phyloP scores from a whole-genome alignment of 2,113 vertebrate genomes.

The Chunga burmeisteri region DNA sequence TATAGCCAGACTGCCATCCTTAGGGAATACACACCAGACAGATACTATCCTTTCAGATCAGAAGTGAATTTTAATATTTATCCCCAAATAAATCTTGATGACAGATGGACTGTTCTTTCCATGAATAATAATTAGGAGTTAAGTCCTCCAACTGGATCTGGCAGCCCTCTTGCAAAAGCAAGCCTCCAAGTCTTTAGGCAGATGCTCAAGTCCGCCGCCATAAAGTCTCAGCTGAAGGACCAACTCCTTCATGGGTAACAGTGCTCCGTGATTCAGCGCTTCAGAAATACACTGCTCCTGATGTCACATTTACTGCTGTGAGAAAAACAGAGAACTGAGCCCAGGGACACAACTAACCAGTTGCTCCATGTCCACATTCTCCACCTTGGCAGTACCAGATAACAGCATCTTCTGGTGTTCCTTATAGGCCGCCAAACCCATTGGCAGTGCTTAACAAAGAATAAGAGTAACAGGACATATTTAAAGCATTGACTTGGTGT shows the following conservation, averaged over 20 bases:
- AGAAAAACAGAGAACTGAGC: background rate
- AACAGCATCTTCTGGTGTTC: background rate
- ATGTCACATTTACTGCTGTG: background rate
- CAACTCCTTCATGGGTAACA: background rate
- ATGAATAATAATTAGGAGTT: background rate
- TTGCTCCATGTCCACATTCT: background rate
- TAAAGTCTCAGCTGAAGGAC: background rate
- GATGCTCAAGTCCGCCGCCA: background rate
- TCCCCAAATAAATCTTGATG: slow-evolving; percentile 13
- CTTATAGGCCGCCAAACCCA: background rate
- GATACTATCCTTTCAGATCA: background rate
- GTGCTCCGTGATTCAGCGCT: background rate
- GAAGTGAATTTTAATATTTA: slow-evolving; percentile 2
- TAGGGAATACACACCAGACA: background rate
- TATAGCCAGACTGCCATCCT: background rate
- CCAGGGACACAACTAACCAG: background rate
- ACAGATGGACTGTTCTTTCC: slow-evolving; percentile 2
- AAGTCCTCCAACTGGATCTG: background rate
- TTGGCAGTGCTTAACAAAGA: background rate
- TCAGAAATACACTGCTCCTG: background rate
- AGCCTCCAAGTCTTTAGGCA: background rate
- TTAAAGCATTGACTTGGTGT: background rate
- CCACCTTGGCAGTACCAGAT: background rate
- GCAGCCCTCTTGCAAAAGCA: background rate
- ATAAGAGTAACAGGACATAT: background rate